Conservation (phyloP, 2,113 vertebrate genomes). For the Gnathonemus longibarbis region DNA sequence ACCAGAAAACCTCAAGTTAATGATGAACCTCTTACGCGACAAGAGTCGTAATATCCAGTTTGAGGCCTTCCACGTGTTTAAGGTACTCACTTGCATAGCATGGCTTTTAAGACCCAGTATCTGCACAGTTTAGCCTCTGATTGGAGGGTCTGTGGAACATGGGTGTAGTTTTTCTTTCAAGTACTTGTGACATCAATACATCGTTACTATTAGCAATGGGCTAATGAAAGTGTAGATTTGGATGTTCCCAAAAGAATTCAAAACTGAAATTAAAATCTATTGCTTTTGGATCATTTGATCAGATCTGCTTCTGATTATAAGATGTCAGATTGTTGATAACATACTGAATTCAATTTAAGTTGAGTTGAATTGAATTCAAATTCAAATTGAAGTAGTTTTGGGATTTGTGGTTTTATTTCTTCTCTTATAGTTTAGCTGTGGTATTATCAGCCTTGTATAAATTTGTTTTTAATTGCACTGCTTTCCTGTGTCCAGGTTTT, state of each 20-base stretch:
- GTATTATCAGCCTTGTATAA: not conserved
- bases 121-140: not conserved
- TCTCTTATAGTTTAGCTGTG: not conserved
- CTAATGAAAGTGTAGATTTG: not conserved
- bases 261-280: not conserved
- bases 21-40: constrained; percentile 81
- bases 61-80: constrained; percentile 81
- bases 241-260: not conserved
- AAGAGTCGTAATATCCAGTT: constrained; percentile 82
- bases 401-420: not conserved
- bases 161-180: not conserved
- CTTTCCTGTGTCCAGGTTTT: constrained; percentile 71
- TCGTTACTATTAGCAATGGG: not conserved
- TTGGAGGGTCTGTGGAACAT: not conserved
- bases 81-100: constrained; percentile 50
- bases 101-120: not conserved
- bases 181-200: not conserved
- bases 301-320: not conserved
- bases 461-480: not conserved
- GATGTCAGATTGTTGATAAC: not conserved
- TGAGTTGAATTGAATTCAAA: no score
- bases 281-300: not conserved
- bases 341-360: not conserved
- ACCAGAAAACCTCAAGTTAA: constrained; percentile 78
- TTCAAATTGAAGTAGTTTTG: not conserved